Evolutionary conservation across 2,113 vertebrate genomes (phyloP), one percentile per base, ranked within the genome.

Genomic region (Callionymus lyra): DNA sequence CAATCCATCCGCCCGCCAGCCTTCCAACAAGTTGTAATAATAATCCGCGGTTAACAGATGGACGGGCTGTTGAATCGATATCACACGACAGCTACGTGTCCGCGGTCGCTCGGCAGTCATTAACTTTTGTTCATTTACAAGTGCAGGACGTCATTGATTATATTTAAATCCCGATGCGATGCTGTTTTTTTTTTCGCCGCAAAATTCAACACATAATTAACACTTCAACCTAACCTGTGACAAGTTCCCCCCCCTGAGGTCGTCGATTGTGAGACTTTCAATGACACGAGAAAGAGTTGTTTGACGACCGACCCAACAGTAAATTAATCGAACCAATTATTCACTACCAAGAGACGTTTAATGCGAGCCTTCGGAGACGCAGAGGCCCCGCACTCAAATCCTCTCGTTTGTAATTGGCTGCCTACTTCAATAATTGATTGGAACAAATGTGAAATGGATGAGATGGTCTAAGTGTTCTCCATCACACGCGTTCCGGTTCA

Each of bases 341-440:
- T 86, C 75, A 77, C 66, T 68, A 65, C 74, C 67, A 53, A 78
- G 79, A 81, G 77, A 82, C 64, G 54, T 82, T 80, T 76, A 85
- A 86, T 70, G 72, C 78, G 57, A 77, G 76, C 71, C 79, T 82
- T 85, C 77, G 66, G 82, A 84, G 79, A 80, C 80, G 72, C 65
- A 67, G 78, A 82, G 72, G 75, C 76, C 53, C 68, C 69, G 70
- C 73, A 73, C 80, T 84, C 81, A 84, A 82, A 86, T 85, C 81
- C 81, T 75, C 76, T 83, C 67, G 63, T 83, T 86, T 83, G 81
- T 86, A 87, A 85, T 87, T 85, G 83, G 80, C 80, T 87, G 85
- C 83, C 84, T 70, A 77, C 77, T 84, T 87, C 75, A 87, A 87
- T 87, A 87, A 87, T 86, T 86, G 85, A 87, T 87, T 85, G 79